A percentile compares a stretch with the other conserved stretches of the same genome.
Evolutionary conservation across 2,113 vertebrate genomes (phyloP).

Genomic region (Arothron firmamentum): DNA sequence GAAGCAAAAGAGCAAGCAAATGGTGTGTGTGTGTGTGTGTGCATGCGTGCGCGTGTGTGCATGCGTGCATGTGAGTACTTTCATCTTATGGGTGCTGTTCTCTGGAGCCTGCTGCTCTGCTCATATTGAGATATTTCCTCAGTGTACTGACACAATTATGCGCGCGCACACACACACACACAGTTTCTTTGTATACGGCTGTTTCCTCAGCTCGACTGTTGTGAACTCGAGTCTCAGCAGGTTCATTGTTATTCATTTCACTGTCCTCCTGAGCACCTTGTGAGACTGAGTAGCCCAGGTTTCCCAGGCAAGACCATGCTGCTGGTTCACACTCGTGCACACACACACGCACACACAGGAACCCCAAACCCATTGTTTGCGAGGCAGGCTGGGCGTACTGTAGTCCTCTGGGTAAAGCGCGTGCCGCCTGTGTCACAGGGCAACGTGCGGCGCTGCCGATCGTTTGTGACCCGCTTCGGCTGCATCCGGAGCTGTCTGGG

Average conservation of each 20-base stretch:
- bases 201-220: conserved; percentile 44
- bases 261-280: conserved; percentile 48
- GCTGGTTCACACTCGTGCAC: conserved; percentile 33
- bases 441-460: conserved; percentile 45
- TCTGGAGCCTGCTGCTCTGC: conserved; percentile 24
- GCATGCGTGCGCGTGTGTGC: conserved; percentile 26
- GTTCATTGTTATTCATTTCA: conserved; percentile 71
- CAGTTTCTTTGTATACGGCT: conserved; percentile 8
- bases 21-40: conserved; percentile 13
- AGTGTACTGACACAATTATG: conserved; percentile 34
- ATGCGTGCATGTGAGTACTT: conserved; percentile 37
- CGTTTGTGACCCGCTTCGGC: conserved; percentile 48
- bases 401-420: conserved; percentile 52
- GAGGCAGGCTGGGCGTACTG: conserved; percentile 26
- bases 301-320: conserved; percentile 40
- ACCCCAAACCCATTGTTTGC: conserved; percentile 53
- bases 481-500: neutral
- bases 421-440: conserved; percentile 53
- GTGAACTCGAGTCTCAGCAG: conserved; percentile 54
- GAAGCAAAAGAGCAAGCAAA: conserved; percentile 15
- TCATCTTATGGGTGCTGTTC: conserved; percentile 49
- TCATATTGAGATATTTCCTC: conserved; percentile 58
- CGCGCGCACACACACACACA: conserved; percentile 18
- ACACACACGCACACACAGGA: conserved; percentile 26
- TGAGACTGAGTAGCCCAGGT: conserved; percentile 47